phyloP scores from a whole-genome alignment of 2,888 invertebrate species.

The Lypha dubia region DNA sequence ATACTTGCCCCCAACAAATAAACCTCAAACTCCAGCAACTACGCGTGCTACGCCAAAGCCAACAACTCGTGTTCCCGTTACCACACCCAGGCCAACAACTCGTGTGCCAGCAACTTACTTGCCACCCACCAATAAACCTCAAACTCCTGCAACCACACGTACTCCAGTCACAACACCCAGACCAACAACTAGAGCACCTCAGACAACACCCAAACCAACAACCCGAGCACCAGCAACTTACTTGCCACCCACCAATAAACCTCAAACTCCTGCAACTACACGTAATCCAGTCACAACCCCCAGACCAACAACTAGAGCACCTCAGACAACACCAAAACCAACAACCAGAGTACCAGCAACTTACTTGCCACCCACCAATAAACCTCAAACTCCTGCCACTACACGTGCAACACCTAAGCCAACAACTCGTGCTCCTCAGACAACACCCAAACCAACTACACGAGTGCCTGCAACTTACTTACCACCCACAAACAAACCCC shows the following conservation, averaged over 20 bases:
- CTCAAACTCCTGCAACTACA: too few species aligned
- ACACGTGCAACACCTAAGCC: conserved; percentile 57
- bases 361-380: conserved; percentile 64
- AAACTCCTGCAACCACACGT: conserved; percentile 60
- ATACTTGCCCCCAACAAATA: conserved; percentile 62
- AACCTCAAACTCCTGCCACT: conserved; percentile 64
- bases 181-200: conserved; percentile 51
- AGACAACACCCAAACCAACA: conserved; percentile 54
- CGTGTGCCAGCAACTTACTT: conserved; percentile 56
- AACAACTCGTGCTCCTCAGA: conserved; percentile 26
- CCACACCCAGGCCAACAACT: conserved; percentile 63
- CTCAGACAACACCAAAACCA: conserved; percentile 21
- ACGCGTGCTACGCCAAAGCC: conserved; percentile 51
- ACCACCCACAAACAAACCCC: conserved; percentile 67
- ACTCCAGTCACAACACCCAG: conserved; percentile 50
- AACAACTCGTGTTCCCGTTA: conserved; percentile 65
- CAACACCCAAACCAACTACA: conserved; percentile 53
- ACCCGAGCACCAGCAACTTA: conserved; percentile 69
- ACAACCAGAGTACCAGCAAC: conserved; percentile 2
- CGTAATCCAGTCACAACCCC: not conserved
- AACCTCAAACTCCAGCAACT: conserved; percentile 65
- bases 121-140: conserved; percentile 56
- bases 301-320: conserved; percentile 26
- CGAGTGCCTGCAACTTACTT: conserved; percentile 66
- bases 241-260: conserved; percentile 72